Base-by-base conservation (phyloP, 2,113 vertebrate species). In the Chloroceryle aenea region DNA sequence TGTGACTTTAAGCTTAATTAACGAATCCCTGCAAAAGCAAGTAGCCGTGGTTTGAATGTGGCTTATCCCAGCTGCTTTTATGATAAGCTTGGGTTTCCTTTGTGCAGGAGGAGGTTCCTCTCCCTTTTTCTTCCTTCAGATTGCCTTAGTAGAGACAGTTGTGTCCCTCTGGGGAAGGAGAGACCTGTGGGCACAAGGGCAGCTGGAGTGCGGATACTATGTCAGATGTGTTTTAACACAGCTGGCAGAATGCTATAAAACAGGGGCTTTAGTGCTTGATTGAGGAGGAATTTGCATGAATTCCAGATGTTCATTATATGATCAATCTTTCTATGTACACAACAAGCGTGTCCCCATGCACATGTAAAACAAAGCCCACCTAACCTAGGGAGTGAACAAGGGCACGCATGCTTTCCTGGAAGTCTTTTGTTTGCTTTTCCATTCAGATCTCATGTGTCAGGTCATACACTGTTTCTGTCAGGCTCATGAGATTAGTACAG, bases 221-320 rank as follows among this genome's bases (percentile, higher is more conserved):
- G 90, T 96, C 95, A 93, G 68, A 56, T 84, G 76, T 90, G 71
- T 88, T 96, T 86, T 86, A 90, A 85, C 68, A 90, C 95, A 95
- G 95, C 85, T 95, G 95, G 79, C 17, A 48, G 43, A 84, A 84
- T 23, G 68, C 82, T 92, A 77, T 96, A 96, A 96, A 96, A 22
- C 23, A 40, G 68, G 38, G 40, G 4, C 7, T 91, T 95, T 89
- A 88, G 34, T 78, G 56, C 78, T 85, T 95, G 79, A 79, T 58
- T 76, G 82, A 88, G 72, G 61, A 91, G 72, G 59, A 64, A 84
- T 93, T 94, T 95, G 79, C 92, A 86, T 90, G 85, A 71, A 72
- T 96, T 96, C 95, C 95, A 97, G 96, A 96, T 96, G 95, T 94
- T 96, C 75, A n/a, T 27, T 90, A 0, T 71, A 64, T 78, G 87